Evolutionary conservation across 2,888 invertebrate genomes (phyloP), one percentile per base, ranked within the genome.

Genomic region (Hypomecis punctinalis): DNA sequence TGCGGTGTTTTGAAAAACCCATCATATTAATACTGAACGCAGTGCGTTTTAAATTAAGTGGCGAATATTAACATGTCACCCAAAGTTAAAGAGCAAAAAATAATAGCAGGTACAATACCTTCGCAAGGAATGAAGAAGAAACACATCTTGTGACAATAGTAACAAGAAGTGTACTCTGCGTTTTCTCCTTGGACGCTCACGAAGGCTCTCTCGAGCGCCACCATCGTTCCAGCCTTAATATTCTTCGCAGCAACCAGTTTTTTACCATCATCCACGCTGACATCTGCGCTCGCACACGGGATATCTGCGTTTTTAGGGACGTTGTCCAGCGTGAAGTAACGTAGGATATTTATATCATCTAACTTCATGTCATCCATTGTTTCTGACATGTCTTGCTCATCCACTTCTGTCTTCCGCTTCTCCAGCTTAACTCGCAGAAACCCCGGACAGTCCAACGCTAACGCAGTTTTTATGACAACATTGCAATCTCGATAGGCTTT

Each of bases 131-230:
- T 11, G 43, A 47, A 37, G 40, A 57, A 42, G 7, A 64, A 49
- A 23, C 11, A 47, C 5, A 62, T 39, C 42, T 13, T 57, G 35
- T 67, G 53, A 36, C 69, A 69, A 33, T 52, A 58, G 39, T 62
- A 67, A 47, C 69, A 69, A 23, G 23, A 23, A 0, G 23, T 42
- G 36, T 47, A 63, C 23, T 47, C 10, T 6, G 5, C 10, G 8
- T 23, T 9, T 5, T 45, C 39, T 2, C 10, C n/a, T 35, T 55
- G 54, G 0, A 39, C 35, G 37, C 59, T 64, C 3, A 59, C 63
- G 39, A 59, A 70, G 5, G 67, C 67, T 33, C 48, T 48, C 11
- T 70, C 69, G 8, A 70, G 36, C 0, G 63, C 69, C 0, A 70
- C 67, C 6, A 70, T 49, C 9, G 39, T 59, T 0, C 67, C 69